phyloP scores from a whole-genome alignment of 1,140 invertebrate genomes.

The Solen grandis region DNA sequence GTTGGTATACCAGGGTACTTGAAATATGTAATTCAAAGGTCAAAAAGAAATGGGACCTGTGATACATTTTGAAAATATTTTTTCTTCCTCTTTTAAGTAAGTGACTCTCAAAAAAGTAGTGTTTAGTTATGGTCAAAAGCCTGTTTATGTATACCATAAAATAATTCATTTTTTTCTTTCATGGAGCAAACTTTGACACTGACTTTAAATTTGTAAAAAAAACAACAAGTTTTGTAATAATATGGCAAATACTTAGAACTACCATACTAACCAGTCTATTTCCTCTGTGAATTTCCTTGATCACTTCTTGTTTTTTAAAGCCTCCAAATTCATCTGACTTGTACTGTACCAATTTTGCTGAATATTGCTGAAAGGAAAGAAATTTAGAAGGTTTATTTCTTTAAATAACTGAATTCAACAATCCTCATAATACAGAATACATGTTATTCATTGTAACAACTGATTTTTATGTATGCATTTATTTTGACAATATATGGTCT shows the following conservation, averaged over 20 bases:
- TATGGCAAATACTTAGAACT: no score
- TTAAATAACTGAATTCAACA: background rate
- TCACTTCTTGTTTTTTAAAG: constrained; percentile 63
- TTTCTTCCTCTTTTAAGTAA: no score
- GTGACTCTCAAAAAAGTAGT: no score
- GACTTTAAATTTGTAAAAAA: no score
- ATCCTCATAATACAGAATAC: no score
- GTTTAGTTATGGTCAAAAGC: no score
- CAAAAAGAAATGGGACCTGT: background rate
- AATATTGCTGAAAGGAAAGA: constrained; percentile 67
- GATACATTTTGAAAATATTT: no score
- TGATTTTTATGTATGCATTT: background rate
- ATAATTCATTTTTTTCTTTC: no score
- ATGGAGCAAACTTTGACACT: no score
- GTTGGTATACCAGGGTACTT: background rate
- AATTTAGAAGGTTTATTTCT: background rate
- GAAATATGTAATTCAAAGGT: background rate
- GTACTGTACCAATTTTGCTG: constrained; percentile 64
- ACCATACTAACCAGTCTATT: constrained; percentile 60
- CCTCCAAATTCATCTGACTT: constrained; percentile 65
- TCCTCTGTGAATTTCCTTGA: constrained; percentile 64
- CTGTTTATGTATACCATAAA: background rate
- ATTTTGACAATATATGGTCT: background rate
- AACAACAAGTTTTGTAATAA: no score
- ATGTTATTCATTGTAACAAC: no score